These are phyloP conservation scores for Phania funesta DNA, from an alignment of 2,888 invertebrate genomes.

Conservation along the genomic window DNA sequence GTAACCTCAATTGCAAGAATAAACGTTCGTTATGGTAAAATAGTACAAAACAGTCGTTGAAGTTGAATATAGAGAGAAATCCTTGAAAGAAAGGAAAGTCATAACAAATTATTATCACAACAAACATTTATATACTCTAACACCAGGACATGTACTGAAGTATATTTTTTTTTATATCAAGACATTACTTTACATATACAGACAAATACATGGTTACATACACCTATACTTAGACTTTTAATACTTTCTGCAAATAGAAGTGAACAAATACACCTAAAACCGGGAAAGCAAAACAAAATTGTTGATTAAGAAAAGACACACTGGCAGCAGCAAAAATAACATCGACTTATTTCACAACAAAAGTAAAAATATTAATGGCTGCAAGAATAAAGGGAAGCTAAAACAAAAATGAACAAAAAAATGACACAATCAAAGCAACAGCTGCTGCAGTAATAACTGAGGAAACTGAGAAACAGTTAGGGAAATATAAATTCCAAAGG, in stretches of 20 bases:
- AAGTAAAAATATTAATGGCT: conserved; percentile 65
- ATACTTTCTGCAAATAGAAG: not conserved
- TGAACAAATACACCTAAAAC: conserved; percentile 55
- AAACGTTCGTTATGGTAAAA: conserved; percentile 4
- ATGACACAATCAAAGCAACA: conserved; percentile 51
- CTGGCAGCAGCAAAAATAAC: conserved; percentile 50
- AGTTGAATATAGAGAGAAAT: conserved; percentile 40
- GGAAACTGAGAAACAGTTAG: conserved; percentile 29
- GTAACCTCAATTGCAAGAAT: conserved; percentile 59
- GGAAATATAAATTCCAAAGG: conserved; percentile 12
- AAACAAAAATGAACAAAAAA: conserved; percentile 62
- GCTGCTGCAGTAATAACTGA: conserved; percentile 64
- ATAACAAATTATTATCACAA: conserved; percentile 64
- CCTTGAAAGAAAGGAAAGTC: conserved; percentile 65
- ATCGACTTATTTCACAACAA: conserved; percentile 20
- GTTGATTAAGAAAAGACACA: conserved; percentile 62
- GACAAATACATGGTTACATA: not conserved
- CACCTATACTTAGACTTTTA: conserved; percentile 8
- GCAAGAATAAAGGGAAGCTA: conserved; percentile 49
- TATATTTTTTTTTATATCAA: not conserved
- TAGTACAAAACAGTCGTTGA: not conserved
- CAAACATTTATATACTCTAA: conserved; percentile 52
- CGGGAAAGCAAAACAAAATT: conserved; percentile 53
- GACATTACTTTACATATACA: not conserved
- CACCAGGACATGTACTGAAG: conserved; percentile 12